Base-by-base conservation (phyloP, 2,113 vertebrate genomes). In the Columbina picui region DNA sequence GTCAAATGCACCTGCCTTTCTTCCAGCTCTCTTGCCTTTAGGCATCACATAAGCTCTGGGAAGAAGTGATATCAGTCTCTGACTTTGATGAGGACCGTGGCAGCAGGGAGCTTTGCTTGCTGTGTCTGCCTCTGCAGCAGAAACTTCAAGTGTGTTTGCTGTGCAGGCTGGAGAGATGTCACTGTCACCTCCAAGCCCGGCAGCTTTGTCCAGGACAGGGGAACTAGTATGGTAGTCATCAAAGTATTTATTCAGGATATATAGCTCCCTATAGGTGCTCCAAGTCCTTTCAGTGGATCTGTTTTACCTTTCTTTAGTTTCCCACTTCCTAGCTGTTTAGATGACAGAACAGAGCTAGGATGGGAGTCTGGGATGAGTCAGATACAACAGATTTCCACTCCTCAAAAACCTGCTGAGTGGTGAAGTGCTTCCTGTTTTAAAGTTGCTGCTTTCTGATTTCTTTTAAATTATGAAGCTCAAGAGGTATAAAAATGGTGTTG, bases 71-170 rank as follows among this genome's bases (percentile, higher is more conserved):
- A 61, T 60, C 20, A 74, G 0, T 81, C 47, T 75, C 59, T 36
- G 68, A 27, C 36, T 84, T 67, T 68, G 71, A 78, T 52, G 73
- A 88, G 59, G 47, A 38, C 21, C 0, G 0, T 41, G 63, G 63
- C 76, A 87, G 67, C 45, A 41, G 41, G 14, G 22, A 63, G 61
- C 39, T 65, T 69, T 77, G 60, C 55, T 70, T 73, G 11, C 65
- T 16, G 9, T n/a, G 15, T 18, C 52, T 77, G 47, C 39, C 80
- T 36, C n/a, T 30, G 14, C 50, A 74, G 55, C 53, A 14, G 19
- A 17, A 53, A 88, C 59, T 89, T n/a, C 7, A 23, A 52, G 47
- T 0, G 0, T 4, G 1, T 45, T 90, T 39, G 19, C 64, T 36
- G 39, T 0, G 2, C 68, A 22, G 83, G 21, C 39, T 77, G 61